A percentile compares a stretch with the other conserved stretches of the same genome.
Evolutionary conservation across 2,797 vertebrate genomes (phyloP).

Genomic region (Ceryle rudis): DNA sequence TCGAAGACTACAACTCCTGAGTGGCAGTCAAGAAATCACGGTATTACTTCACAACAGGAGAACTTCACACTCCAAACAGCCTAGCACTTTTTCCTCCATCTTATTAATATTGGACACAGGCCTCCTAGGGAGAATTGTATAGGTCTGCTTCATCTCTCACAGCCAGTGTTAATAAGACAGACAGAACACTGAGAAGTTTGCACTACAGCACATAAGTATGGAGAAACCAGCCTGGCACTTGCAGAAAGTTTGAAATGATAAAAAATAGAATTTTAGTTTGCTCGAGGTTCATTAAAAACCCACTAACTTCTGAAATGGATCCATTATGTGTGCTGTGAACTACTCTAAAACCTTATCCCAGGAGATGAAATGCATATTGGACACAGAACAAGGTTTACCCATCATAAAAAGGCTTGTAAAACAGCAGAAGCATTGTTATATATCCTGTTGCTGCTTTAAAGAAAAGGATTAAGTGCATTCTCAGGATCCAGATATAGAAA

Average conservation of each 20-base stretch:
- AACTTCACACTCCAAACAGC: slow-evolving; percentile 4
- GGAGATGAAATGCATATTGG: not conserved
- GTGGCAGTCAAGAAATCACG: not conserved
- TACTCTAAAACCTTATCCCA: not conserved
- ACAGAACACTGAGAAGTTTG: not conserved
- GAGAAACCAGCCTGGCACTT: not conserved
- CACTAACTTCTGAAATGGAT: not conserved
- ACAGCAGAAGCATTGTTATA: not conserved
- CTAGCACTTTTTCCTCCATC: not conserved
- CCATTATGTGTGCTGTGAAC: not conserved
- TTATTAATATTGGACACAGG: not conserved
- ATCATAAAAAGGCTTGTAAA: not conserved
- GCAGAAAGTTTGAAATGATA: not conserved
- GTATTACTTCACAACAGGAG: slow-evolving; percentile 2
- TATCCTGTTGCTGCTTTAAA: not conserved
- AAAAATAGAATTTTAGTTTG: not conserved
- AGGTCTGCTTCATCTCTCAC: not conserved
- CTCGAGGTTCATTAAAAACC: not conserved
- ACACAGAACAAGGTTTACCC: not conserved
- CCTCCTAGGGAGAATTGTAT: not conserved
- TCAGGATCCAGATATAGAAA: not conserved
- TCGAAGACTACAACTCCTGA: not conserved
- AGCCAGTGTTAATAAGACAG: not conserved
- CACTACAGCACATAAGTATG: not conserved
- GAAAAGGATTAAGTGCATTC: not conserved